Evolutionary conservation across 1,140 invertebrate species (phyloP).

Genomic region (Halictus rubicundus): DNA sequence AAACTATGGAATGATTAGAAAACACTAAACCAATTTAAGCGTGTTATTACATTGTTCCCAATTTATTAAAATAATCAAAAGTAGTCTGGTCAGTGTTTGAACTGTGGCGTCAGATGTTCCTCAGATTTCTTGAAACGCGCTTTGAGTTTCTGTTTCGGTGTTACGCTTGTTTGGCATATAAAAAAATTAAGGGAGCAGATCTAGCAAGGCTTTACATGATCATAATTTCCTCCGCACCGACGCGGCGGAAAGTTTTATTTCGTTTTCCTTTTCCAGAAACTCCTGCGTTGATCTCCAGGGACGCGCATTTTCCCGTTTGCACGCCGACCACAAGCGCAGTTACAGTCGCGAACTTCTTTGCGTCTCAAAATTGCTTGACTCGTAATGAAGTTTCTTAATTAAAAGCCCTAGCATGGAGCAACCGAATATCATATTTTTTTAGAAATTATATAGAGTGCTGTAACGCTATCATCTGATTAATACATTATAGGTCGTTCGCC

Average conservation of each 20-base stretch:
- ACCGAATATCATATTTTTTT: not conserved
- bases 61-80: too few species aligned
- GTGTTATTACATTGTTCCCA: too few species aligned
- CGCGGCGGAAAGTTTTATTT: slow-evolving; percentile 3
- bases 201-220: not conserved
- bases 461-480: not conserved
- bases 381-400: slow-evolving; percentile 18
- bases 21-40: too few species aligned
- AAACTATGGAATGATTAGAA: too few species aligned
- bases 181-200: too few species aligned
- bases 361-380: too few species aligned
- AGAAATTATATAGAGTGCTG: not conserved
- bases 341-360: too few species aligned
- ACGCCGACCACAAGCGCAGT: not conserved
- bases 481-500: not conserved
- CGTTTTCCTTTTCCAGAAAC: not conserved
- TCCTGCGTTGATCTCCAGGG: not conserved
- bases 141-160: too few species aligned
- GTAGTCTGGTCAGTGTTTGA: too few species aligned
- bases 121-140: too few species aligned
- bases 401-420: not conserved
- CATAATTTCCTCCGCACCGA: not conserved
- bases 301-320: slow-evolving; percentile 21
- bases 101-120: too few species aligned
- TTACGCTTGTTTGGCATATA: too few species aligned